Evolutionary conservation across 2,888 invertebrate genomes (phyloP).

Genomic region (Kuschelorhynchus macadamiae): DNA sequence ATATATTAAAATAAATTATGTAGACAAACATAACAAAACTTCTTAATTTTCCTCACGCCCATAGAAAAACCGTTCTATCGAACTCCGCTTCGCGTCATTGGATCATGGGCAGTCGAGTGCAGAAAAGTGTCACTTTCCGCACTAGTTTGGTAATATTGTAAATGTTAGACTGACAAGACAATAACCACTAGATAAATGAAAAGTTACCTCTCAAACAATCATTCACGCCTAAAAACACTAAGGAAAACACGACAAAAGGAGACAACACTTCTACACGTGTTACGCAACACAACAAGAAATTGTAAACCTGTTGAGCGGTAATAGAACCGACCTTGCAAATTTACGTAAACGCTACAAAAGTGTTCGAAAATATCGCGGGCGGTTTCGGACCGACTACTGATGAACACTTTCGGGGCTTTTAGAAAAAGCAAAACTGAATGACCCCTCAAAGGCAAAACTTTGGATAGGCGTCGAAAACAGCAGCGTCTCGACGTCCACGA

Average conservation of each 20-base stretch:
- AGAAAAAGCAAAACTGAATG: constrained; percentile 37
- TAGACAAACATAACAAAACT: too few relatives aligned
- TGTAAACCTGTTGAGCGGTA: constrained; percentile 16
- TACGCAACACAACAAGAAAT: constrained; percentile 12
- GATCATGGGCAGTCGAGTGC: too few relatives aligned
- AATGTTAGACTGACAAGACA: too few relatives aligned
- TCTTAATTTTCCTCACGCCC: too few relatives aligned
- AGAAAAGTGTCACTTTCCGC: too few relatives aligned
- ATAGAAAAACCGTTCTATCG: too few relatives aligned
- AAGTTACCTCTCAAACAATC: too few relatives aligned
- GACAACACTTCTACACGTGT: constrained; percentile 9
- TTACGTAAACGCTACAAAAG: background rate
- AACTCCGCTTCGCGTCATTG: too few relatives aligned
- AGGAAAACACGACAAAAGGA: constrained; percentile 6
- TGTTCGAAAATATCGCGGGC: background rate
- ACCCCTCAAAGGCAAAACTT: constrained; percentile 53
- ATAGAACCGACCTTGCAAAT: background rate
- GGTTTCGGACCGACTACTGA: background rate
- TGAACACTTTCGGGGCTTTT: constrained; percentile 5
- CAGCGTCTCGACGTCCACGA: constrained; percentile 59
- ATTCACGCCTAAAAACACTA: too few relatives aligned
- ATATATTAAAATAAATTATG: too few relatives aligned
- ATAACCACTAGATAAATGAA: too few relatives aligned
- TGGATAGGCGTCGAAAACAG: constrained; percentile 18
- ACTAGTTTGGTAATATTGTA: too few relatives aligned